These are phyloP conservation scores for Onychostruthus taczanowskii DNA, from an alignment of 2,113 vertebrate genomes.

Conservation along the genomic window DNA sequence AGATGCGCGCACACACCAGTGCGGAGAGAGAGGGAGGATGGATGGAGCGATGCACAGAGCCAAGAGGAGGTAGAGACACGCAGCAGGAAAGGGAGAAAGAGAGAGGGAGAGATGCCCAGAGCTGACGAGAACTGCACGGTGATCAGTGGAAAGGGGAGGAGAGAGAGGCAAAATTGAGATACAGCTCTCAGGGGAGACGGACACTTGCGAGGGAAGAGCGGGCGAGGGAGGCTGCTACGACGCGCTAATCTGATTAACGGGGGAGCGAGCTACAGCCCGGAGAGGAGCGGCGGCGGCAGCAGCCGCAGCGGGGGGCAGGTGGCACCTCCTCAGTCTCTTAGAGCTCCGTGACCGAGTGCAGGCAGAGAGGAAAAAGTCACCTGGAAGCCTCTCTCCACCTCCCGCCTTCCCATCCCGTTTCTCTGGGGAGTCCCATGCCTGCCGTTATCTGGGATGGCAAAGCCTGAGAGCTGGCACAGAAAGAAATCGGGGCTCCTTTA, in stretches of 20 bases:
- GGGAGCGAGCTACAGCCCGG: not conserved
- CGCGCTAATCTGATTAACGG: not conserved
- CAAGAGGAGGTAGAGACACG: not conserved
- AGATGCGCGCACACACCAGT: not conserved
- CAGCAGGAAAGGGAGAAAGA: not conserved
- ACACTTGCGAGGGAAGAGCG: not conserved
- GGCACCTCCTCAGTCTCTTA: not conserved
- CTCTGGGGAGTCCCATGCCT: constrained; percentile 38
- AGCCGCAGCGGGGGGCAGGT: not conserved
- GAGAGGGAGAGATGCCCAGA: not conserved
- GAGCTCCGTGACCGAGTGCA: constrained; percentile 35
- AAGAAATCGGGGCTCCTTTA: not conserved
- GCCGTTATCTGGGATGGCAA: constrained; percentile 27
- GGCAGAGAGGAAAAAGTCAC: constrained; percentile 33
- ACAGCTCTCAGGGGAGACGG: constrained; percentile 29
- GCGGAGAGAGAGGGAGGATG: not conserved
- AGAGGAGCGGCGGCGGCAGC: not conserved
- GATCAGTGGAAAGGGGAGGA: not conserved
- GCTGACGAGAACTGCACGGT: not conserved
- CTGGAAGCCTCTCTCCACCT: constrained; percentile 17
- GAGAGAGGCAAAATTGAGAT: constrained; percentile 15
- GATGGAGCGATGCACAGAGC: not conserved
- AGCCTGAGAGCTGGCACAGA: constrained; percentile 2
- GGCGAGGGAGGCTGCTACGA: not conserved
- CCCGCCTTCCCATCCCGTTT: not conserved